These are phyloP conservation scores for Apostichopus parvimensis DNA, from an alignment of 35 echinoderm and acorn worm species.

Conservation along the genomic window DNA sequence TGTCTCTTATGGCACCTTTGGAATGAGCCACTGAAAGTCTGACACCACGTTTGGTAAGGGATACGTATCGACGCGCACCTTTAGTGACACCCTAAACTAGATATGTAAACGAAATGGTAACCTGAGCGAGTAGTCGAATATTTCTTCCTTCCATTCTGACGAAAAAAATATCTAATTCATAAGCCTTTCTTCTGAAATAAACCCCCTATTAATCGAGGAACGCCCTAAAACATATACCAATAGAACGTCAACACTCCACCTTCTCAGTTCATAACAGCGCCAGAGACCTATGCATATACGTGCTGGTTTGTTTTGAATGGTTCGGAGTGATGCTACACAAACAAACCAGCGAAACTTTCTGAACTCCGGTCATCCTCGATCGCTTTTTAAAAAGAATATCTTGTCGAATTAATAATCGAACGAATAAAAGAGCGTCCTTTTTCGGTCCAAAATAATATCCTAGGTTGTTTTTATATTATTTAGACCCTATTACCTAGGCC, in stretches of 20 bases:
- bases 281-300: slow-evolving; percentile 20
- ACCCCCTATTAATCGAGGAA: background rate
- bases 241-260: slow-evolving; percentile 7
- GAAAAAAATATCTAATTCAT: background rate
- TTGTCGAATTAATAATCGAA: slow-evolving; percentile 30
- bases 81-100: too few species aligned
- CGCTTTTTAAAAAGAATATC: slow-evolving; percentile 38
- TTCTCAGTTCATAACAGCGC: background rate
- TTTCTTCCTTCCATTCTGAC: background rate
- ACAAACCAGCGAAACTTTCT: slow-evolving; percentile 57
- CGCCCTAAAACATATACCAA: background rate
- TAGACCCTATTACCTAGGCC: background rate
- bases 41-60: background rate
- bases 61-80: too few species aligned
- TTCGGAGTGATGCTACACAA: slow-evolving; percentile 44
- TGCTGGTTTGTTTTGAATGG: slow-evolving; percentile 44
- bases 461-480: slow-evolving; percentile 30
- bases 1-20: background rate
- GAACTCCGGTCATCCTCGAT: slow-evolving; percentile 58
- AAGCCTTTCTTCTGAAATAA: slow-evolving; percentile 18
- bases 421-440: slow-evolving; percentile 24
- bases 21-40: background rate
- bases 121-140: background rate
- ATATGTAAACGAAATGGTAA: too few species aligned
- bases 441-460: slow-evolving; percentile 9